phyloP scores from a whole-genome alignment of 2,888 invertebrate genomes.

The Metalampra italica region DNA sequence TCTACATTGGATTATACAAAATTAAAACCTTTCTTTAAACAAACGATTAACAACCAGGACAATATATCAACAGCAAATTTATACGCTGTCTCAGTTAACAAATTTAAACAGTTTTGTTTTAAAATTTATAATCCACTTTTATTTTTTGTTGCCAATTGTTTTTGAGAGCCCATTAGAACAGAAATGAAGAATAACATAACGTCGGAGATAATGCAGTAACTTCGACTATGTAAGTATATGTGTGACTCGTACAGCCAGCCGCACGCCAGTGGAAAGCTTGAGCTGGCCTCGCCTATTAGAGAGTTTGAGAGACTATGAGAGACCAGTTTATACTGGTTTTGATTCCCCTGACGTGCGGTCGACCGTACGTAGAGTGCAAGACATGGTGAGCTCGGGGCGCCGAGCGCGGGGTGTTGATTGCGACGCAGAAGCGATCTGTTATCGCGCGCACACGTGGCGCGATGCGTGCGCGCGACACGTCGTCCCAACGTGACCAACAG shows the following conservation, averaged over 20 bases:
- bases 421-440: constrained; percentile 42
- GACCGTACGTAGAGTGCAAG: constrained; percentile 23
- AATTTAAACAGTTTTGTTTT: constrained; percentile 28
- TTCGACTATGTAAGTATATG: too few species aligned
- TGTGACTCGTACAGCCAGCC: too few species aligned
- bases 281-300: too few species aligned
- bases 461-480: constrained; percentile 42
- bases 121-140: constrained; percentile 26
- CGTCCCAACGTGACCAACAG: constrained; percentile 46
- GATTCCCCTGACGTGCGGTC: constrained; percentile 16
- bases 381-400: constrained; percentile 18
- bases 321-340: constrained; percentile 3
- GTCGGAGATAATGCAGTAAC: too few species aligned
- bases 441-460: constrained; percentile 56
- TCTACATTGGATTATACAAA: constrained; percentile 32
- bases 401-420: constrained; percentile 17
- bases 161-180: neutral
- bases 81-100: constrained; percentile 34
- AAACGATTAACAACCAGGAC: constrained; percentile 41
- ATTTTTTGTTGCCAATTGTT: constrained; percentile 14
- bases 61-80: constrained; percentile 47
- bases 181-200: too few species aligned
- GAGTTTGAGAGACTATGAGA: too few species aligned
- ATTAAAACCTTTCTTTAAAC: constrained; percentile 40
- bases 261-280: too few species aligned